A percentile compares a stretch with the other conserved stretches of the same genome.
These are phyloP conservation scores for Leptinotarsa defecta DNA, from an alignment of 1,140 invertebrate species.

Conservation along the genomic window DNA sequence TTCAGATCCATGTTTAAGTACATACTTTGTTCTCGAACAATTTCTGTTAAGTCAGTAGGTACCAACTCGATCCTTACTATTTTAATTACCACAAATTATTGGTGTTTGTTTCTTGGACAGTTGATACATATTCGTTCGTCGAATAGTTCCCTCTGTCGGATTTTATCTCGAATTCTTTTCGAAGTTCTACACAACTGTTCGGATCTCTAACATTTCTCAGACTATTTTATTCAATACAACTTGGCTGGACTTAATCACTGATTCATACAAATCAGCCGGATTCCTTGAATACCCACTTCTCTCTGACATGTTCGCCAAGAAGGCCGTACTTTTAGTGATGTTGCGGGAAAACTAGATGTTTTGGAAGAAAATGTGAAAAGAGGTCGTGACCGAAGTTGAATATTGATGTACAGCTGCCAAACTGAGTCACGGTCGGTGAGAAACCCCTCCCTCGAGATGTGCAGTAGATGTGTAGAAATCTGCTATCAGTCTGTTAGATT, in stretches of 20 bases:
- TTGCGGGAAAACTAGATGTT: background rate
- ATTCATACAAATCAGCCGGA: slow-evolving; percentile 4
- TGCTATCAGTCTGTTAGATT: too few relatives aligned
- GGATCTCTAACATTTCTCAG: background rate
- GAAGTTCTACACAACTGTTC: slow-evolving; percentile 2
- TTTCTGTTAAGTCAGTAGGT: too few relatives aligned
- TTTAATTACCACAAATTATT: too few relatives aligned
- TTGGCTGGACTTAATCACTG: slow-evolving; percentile 4
- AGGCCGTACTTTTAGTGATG: background rate
- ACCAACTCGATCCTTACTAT: too few relatives aligned
- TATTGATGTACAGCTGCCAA: too few relatives aligned
- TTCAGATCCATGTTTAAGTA: too few relatives aligned
- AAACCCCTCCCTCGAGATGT: too few relatives aligned
- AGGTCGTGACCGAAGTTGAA: too few relatives aligned
- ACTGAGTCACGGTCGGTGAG: too few relatives aligned
- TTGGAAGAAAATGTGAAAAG: background rate
- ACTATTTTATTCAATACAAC: background rate
- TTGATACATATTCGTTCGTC: background rate
- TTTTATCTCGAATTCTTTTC: background rate
- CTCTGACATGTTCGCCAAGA: background rate
- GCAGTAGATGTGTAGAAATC: too few relatives aligned
- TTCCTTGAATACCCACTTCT: background rate
- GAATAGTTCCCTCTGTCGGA: background rate
- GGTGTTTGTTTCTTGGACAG: background rate
- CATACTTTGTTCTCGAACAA: too few relatives aligned